Evolutionary conservation across 2,797 vertebrate species (phyloP), one percentile per base, ranked within the genome.

Genomic region (Pogonophryne albipinna): DNA sequence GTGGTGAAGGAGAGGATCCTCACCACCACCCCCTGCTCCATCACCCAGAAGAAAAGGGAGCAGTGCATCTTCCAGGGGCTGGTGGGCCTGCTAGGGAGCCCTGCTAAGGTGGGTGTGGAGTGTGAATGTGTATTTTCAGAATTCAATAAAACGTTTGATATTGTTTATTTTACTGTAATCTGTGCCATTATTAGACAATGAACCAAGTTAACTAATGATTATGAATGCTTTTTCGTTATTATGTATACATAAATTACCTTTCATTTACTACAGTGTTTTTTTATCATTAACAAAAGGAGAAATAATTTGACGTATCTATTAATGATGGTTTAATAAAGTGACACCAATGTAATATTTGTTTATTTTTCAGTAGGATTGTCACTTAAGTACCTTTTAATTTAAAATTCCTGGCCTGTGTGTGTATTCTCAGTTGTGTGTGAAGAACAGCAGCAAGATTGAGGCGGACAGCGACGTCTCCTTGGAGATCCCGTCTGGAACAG

Each of bases 1-100:
- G 66, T 99, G 57, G 85, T 99, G 91, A 96, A 93, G 19, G 95
- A 98, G 89, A 95, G 95, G 88, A 95, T 99, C 58, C 34, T 97
- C 80, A 99, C 97, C 10, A 96, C 95, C 8, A 86, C 91, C 50
- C 83, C 89, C 65, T 97, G 97, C 73, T 83, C 87, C 0, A 91
- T 99, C 82, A 93, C 86, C 0, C 95, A 95, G 85, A 95, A 87
- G 0, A 64, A 85, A n/a, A 94, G 95, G 85, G 87, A 93, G 1
- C 93, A 95, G 71, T 94, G 75, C 50, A 27, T 15, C 64, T 83
- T 87, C 14, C 91, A 86, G 85, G 90, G 84, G 27, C 75, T 80
- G 2, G 1, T 96, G 44, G 49, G 31, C 16, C 42, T 88, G 53
- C 19, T 96, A 19, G 65, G 78, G 17, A 63, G 59, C 3, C 66